A percentile compares a stretch with the other conserved stretches of the same genome.
Evolutionary conservation across 2,888 invertebrate species (phyloP).

Genomic region (Urechis unicinctus): DNA sequence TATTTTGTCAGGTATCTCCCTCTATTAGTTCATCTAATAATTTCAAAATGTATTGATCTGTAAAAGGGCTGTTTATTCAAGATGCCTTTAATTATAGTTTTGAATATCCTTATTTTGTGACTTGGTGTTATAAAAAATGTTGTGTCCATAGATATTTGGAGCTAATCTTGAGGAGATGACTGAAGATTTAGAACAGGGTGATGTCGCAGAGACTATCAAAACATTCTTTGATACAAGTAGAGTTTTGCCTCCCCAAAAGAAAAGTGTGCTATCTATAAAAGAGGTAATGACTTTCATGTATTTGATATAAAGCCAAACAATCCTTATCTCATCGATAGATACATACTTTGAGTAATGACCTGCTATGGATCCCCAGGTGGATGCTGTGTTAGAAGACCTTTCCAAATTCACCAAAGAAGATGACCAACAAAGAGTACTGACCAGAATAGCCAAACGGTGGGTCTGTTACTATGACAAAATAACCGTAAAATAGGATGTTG

Average conservation of each 20-base stretch:
- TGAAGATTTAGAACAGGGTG: slow-evolving; percentile 79
- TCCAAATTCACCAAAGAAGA: slow-evolving; percentile 77
- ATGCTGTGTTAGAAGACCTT: slow-evolving; percentile 68
- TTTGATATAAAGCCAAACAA: no score
- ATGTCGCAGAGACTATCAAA: slow-evolving; percentile 79
- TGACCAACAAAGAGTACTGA: slow-evolving; percentile 73
- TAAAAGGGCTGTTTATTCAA: no score
- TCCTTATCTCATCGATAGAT: no score
- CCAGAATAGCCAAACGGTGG: slow-evolving; percentile 60
- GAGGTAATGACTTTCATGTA: slow-evolving; percentile 53
- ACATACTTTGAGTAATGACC: background rate
- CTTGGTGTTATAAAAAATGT: background rate
- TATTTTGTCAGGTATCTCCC: slow-evolving; percentile 65
- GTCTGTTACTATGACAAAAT: no score
- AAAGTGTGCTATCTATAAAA: slow-evolving; percentile 67
- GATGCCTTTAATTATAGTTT: background rate
- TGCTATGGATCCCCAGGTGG: slow-evolving; percentile 49
- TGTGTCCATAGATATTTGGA: slow-evolving; percentile 59
- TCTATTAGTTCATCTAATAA: no score
- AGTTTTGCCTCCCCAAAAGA: slow-evolving; percentile 57
- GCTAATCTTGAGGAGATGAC: slow-evolving; percentile 74
- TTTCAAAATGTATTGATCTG: no score
- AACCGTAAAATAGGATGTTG: no score
- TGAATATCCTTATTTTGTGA: background rate
- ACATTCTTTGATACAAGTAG: slow-evolving; percentile 67